Percentiles rank a stretch among this genome's conserved stretches.
phyloP scores from a whole-genome alignment of 2,113 vertebrate species.

The Murina feae region DNA sequence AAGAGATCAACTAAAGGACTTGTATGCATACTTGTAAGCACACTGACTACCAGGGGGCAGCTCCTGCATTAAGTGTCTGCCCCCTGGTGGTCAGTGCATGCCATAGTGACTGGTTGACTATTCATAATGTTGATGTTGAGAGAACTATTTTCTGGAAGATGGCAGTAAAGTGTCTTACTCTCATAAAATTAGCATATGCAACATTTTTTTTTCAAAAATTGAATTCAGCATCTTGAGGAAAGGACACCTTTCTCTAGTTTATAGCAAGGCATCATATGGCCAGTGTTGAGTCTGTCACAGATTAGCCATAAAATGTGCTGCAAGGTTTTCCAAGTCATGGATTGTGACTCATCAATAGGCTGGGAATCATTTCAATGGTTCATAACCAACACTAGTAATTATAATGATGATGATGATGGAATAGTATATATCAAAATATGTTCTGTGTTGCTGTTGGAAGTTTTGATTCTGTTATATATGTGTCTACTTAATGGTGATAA shows the following conservation, averaged over 20 bases:
- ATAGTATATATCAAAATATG: not conserved
- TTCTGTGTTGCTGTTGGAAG: not conserved
- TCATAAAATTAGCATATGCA: not conserved
- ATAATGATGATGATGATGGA: not conserved
- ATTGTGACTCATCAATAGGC: not conserved
- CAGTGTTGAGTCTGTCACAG: not conserved
- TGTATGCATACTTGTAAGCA: too few species aligned
- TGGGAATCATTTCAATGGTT: not conserved
- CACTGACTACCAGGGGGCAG: too few species aligned
- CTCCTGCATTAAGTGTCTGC: too few species aligned
- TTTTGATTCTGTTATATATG: not conserved
- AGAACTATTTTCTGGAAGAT: constrained; percentile 8
- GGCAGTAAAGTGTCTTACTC: not conserved
- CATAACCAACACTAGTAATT: not conserved
- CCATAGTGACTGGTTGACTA: not conserved
- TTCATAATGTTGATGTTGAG: not conserved
- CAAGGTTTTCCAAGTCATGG: not conserved
- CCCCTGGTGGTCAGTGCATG: too few species aligned
- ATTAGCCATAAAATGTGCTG: not conserved
- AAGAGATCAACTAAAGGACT: too few species aligned
- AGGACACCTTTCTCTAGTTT: not conserved
- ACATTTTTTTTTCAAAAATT: constrained; percentile 20
- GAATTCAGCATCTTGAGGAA: not conserved
- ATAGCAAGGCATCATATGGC: not conserved
- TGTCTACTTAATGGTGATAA: not conserved